phyloP scores from a whole-genome alignment of 1,140 invertebrate genomes.

The Orussus abietinus region DNA sequence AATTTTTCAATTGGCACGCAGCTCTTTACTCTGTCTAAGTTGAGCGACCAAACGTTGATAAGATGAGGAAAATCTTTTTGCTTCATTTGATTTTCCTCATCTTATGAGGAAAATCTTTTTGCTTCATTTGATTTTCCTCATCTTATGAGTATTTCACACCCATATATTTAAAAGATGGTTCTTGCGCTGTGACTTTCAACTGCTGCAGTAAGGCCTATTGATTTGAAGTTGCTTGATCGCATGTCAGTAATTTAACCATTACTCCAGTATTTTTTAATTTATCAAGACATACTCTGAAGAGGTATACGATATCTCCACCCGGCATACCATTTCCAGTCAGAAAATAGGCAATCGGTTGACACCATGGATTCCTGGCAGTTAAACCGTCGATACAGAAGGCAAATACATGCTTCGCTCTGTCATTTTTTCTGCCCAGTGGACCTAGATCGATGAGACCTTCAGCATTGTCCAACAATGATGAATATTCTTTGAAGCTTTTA shows the following conservation, averaged over 20 bases:
- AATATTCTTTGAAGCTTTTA: constrained; percentile 21
- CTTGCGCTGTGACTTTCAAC: constrained; percentile 4
- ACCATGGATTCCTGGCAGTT: constrained; percentile 21
- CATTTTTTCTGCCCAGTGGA: constrained; percentile 5
- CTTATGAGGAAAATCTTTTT: too few relatives aligned
- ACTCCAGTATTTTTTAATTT: constrained; percentile 8
- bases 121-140: too few relatives aligned
- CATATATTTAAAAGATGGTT: constrained; percentile 3
- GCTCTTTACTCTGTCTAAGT: constrained; percentile 12
- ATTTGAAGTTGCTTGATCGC: constrained; percentile 14
- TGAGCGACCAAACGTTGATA: constrained; percentile 16
- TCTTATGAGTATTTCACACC: constrained; percentile 6
- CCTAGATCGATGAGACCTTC: constrained; percentile 23
- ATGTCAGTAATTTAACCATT: constrained; percentile 7
- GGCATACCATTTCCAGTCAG: constrained; percentile 9
- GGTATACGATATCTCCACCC: neutral
- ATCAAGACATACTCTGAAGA: constrained; percentile 4
- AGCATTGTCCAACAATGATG: constrained; percentile 14
- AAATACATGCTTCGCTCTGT: constrained; percentile 16
- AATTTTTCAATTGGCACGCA: constrained; percentile 14
- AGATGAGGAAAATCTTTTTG: constrained; percentile 21
- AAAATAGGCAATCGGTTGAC: constrained; percentile 18
- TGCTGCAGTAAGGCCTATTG: constrained; percentile 1
- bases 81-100: too few relatives aligned
- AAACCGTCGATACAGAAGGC: constrained; percentile 17